Evolutionary conservation across 2,113 vertebrate genomes (phyloP).

Genomic region (Albula goreensis): DNA sequence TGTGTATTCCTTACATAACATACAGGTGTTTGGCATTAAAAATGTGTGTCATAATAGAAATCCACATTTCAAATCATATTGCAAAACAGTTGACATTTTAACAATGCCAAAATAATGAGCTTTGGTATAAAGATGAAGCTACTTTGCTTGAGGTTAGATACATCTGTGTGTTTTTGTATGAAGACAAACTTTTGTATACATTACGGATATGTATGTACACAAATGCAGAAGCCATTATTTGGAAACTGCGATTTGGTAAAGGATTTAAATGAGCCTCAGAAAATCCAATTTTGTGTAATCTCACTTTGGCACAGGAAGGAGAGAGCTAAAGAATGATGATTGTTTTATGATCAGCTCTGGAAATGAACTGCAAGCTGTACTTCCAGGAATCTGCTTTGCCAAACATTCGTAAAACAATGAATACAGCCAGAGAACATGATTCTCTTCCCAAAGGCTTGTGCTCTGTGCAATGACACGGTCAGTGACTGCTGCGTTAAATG

Average conservation of each 20-base stretch:
- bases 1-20: slow-evolving; percentile 74
- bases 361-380: neutral
- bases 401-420: neutral
- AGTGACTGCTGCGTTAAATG: neutral
- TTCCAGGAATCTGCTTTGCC: neutral
- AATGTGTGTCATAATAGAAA: slow-evolving; percentile 44
- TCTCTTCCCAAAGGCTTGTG: neutral
- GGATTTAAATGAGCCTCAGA: neutral
- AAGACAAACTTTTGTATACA: neutral
- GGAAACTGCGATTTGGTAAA: neutral
- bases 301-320: neutral
- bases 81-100: slow-evolving; percentile 60
- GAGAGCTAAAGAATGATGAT: neutral
- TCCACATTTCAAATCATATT: slow-evolving; percentile 34
- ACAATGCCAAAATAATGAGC: slow-evolving; percentile 60
- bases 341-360: neutral
- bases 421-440: neutral
- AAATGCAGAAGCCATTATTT: neutral
- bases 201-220: neutral
- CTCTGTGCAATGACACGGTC: neutral
- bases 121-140: slow-evolving; percentile 67
- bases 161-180: too few relatives aligned
- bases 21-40: slow-evolving; percentile 62
- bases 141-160: slow-evolving; percentile 2
- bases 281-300: neutral